These are phyloP conservation scores for Geodia barretti DNA, from an alignment of 37 sponge, comb jelly and placozoan species.

Conservation along the genomic window DNA sequence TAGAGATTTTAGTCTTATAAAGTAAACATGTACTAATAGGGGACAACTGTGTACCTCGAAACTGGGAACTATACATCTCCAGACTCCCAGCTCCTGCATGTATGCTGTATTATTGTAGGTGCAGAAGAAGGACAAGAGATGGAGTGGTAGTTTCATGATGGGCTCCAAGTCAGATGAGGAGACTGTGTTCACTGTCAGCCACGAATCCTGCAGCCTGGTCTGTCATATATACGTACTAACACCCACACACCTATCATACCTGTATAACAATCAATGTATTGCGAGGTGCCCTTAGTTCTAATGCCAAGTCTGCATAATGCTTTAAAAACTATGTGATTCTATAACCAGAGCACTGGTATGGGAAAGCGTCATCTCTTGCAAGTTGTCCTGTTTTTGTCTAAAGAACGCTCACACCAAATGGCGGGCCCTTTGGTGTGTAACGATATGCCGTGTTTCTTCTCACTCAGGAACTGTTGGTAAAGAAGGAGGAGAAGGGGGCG, in stretches of 20 bases:
- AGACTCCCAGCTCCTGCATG: background rate
- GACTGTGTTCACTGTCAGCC: background rate
- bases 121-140: conserved; percentile 5
- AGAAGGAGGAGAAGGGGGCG: conserved; percentile 37
- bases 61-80: no score
- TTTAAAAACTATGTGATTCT: no score
- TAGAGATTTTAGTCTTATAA: no score
- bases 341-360: no score
- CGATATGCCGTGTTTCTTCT: no score
- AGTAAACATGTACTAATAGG: background rate
- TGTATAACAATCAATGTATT: background rate
- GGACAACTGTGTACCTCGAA: background rate
- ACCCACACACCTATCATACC: background rate
- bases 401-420: no score
- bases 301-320: no score
- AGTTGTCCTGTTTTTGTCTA: no score
- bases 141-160: conserved; percentile 10
- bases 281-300: no score
- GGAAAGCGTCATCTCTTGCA: no score
- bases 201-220: background rate
- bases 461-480: background rate
- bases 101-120: conserved; percentile 3
- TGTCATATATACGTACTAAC: no score
- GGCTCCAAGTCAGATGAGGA: background rate
- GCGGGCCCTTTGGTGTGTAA: no score